Conservation (phyloP, 2,797 vertebrate species). For the Phoxinus dragarum region DNA sequence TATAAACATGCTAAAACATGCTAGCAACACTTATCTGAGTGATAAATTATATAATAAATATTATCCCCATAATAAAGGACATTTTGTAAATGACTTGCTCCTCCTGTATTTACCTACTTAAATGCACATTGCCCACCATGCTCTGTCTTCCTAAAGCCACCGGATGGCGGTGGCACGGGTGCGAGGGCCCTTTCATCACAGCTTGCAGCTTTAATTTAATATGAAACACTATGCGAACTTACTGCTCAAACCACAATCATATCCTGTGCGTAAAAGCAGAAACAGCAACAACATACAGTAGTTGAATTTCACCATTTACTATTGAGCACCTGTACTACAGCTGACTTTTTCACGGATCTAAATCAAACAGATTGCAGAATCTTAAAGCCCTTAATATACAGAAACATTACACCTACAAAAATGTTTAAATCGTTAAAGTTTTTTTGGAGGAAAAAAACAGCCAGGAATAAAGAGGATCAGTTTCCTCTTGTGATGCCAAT, state of each 20-base stretch:
- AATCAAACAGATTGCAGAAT: not conserved
- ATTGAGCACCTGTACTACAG: not conserved
- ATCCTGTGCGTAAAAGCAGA: not conserved
- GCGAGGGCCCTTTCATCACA: too few relatives aligned
- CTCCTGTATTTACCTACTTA: too few relatives aligned
- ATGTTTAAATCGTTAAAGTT: not conserved
- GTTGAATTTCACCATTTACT: not conserved
- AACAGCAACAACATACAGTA: not conserved
- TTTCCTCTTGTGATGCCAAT: constrained; percentile 42
- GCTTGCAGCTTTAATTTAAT: not conserved
- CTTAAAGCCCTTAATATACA: not conserved
- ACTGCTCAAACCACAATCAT: not conserved
- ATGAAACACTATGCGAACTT: not conserved
- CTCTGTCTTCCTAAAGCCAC: too few relatives aligned
- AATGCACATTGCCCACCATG: too few relatives aligned
- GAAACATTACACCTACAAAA: not conserved
- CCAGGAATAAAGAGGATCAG: fast-evolving
- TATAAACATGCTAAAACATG: too few relatives aligned
- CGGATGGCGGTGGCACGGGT: too few relatives aligned
- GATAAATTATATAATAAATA: too few relatives aligned
- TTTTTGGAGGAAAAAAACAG: fast-evolving
- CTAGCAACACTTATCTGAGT: too few relatives aligned
- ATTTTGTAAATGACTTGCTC: too few relatives aligned
- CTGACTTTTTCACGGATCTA: not conserved
- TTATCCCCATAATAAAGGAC: too few relatives aligned